A percentile compares a stretch with the other conserved stretches of the same genome.
phyloP scores from a whole-genome alignment of 35 echinoderm and acorn worm species.

The Chiridota heheva region DNA sequence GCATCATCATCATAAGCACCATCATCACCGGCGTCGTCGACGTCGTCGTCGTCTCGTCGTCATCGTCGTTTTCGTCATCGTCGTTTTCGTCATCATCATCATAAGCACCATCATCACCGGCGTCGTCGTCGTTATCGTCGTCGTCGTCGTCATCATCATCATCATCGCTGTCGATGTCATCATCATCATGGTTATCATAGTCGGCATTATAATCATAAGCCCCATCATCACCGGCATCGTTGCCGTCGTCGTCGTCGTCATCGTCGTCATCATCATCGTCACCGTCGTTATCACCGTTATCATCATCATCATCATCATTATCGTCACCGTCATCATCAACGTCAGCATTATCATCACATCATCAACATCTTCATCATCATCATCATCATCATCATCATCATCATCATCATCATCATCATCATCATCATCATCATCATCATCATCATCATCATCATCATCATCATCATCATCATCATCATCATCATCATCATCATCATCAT shows the following conservation, averaged over 20 bases:
- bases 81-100: too few species aligned
- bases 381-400: slow-evolving; percentile 13
- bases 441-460: slow-evolving; percentile 47
- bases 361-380: slow-evolving; percentile 22
- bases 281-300: neutral
- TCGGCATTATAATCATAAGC: neutral
- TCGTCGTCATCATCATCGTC: slow-evolving; percentile 1
- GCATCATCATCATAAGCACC: too few species aligned
- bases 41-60: too few species aligned
- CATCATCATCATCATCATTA: neutral
- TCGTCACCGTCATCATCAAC: too few species aligned
- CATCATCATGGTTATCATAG: neutral
- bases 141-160: neutral
- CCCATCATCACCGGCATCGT: neutral
- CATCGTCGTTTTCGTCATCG: too few species aligned
- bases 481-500: neutral
- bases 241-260: slow-evolving; percentile 5
- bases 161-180: neutral
- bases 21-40: neutral
- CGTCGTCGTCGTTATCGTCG: too few species aligned
- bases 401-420: slow-evolving; percentile 29
- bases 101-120: too few species aligned
- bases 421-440: slow-evolving; percentile 36
- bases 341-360: too few species aligned
- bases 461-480: slow-evolving; percentile 25